Evolutionary conservation across 2,797 vertebrate genomes (phyloP).

Genomic region (Sebastolobus altivelis): DNA sequence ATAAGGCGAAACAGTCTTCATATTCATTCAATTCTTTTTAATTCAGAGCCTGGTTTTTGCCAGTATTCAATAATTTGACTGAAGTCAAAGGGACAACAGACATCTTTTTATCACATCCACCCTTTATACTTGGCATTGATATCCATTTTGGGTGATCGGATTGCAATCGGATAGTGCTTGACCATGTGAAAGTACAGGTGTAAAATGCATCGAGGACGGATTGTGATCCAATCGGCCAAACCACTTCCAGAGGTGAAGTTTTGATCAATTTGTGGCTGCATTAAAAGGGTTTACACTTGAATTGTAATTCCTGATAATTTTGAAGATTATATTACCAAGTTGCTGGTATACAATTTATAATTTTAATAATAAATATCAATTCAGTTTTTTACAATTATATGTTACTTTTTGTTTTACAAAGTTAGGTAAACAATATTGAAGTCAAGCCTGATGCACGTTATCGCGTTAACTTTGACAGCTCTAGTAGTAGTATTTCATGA

Average conservation of each 20-base stretch:
- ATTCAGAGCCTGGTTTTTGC: background rate
- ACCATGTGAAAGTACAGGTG: background rate
- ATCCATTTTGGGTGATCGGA: background rate
- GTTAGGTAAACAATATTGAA: too few relatives aligned
- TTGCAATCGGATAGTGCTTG: background rate
- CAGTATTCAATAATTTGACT: constrained; percentile 23
- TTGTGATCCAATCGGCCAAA: background rate
- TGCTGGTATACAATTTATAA: too few relatives aligned
- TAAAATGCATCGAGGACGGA: background rate
- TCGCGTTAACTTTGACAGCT: too few relatives aligned
- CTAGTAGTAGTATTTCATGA: background rate
- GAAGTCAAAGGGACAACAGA: constrained; percentile 32
- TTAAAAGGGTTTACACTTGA: too few relatives aligned
- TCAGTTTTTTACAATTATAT: too few relatives aligned
- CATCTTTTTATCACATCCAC: constrained; percentile 29
- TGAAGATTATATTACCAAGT: too few relatives aligned
- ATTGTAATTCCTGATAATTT: too few relatives aligned
- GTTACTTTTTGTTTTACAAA: too few relatives aligned
- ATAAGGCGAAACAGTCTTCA: background rate
- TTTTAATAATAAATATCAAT: too few relatives aligned
- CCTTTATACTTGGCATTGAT: background rate
- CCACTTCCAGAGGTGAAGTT: background rate
- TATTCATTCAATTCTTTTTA: constrained; percentile 2
- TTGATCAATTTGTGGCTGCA: too few relatives aligned
- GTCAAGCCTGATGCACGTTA: background rate